Conservation (phyloP, 1,140 invertebrate species). For the Dufourea novaeangliae region DNA sequence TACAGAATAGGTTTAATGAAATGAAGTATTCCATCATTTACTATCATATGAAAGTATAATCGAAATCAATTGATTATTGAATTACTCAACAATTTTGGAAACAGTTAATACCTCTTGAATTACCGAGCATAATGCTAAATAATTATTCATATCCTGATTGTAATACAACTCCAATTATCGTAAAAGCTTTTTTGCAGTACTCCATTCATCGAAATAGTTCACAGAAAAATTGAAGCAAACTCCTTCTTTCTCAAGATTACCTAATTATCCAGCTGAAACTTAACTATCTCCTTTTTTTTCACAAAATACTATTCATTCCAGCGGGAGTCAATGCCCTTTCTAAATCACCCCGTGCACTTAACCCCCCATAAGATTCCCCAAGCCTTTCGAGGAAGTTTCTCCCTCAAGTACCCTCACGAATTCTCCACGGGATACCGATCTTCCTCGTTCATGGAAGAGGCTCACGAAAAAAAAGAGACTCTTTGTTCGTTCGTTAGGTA, state of each 20-base stretch:
- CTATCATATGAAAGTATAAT: too few species aligned
- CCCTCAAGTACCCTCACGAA: not conserved
- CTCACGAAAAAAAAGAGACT: conserved; percentile 12
- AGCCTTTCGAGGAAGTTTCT: conserved; percentile 33
- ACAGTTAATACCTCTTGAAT: too few species aligned
- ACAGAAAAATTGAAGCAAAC: not conserved
- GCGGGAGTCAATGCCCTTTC: conserved; percentile 31
- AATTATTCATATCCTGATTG: conserved; percentile 10
- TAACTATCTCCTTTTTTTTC: not conserved
- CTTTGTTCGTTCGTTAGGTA: conserved; percentile 37
- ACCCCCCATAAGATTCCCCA: conserved; percentile 19
- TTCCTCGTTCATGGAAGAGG: conserved; percentile 20
- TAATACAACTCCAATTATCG: not conserved
- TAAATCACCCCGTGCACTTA: conserved; percentile 34
- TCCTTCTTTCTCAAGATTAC: not conserved
- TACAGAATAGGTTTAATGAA: too few species aligned
- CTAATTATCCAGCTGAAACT: not conserved
- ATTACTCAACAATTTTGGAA: too few species aligned
- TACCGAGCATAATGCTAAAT: not conserved
- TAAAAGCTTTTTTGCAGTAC: not conserved
- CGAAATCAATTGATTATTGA: too few species aligned
- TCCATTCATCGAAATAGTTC: not conserved
- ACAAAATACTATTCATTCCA: not conserved
- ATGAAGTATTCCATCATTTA: too few species aligned
- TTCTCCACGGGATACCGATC: conserved; percentile 20